Conservation (phyloP, 2,797 vertebrate species). For the Graptemys geographica region DNA sequence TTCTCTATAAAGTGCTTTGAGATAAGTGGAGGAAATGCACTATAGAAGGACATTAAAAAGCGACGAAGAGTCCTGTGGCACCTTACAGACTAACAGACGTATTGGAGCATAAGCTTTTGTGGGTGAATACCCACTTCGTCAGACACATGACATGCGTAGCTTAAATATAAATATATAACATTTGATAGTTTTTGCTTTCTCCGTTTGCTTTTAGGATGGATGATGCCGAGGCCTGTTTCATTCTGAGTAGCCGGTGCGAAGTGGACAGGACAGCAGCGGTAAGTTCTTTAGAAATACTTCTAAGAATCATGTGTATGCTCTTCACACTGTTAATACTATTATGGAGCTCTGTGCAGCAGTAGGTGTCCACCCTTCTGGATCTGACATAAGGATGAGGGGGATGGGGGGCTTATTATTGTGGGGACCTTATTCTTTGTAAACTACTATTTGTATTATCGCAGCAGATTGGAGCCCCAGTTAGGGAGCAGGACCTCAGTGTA, state of each 20-base stretch:
- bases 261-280: conserved; percentile 87
- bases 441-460: neutral
- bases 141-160: neutral
- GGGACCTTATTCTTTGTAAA: neutral
- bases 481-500: neutral
- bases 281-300: conserved; percentile 71
- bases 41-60: neutral
- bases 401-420: neutral
- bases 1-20: neutral
- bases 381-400: neutral
- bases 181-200: conserved; percentile 26
- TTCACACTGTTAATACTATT: neutral
- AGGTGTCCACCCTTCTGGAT: neutral
- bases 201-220: conserved; percentile 81
- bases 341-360: neutral
- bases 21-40: neutral
- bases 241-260: conserved; percentile 86
- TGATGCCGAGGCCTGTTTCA: conserved; percentile 87
- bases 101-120: too few relatives aligned
- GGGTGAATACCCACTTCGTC: too few relatives aligned
- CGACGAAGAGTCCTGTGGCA: too few relatives aligned
- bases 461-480: neutral
- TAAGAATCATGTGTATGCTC: neutral
- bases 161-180: neutral
- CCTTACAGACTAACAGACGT: too few relatives aligned